Evolutionary conservation across 2,888 invertebrate genomes (phyloP).

Genomic region (Clostera curtula): DNA sequence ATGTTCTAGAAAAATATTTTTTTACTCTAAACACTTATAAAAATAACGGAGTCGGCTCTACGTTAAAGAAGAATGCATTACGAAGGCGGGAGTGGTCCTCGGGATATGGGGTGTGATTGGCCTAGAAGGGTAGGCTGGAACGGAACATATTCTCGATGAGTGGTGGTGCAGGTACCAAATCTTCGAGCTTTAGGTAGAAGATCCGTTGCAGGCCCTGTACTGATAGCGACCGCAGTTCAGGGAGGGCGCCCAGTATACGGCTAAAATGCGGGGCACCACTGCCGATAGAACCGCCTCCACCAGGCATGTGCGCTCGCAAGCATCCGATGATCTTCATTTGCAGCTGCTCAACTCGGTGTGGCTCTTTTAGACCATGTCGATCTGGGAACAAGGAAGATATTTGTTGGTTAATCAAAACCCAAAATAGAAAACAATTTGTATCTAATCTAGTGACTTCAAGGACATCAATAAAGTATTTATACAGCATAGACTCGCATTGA

Average conservation of each 20-base stretch:
- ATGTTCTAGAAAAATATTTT: constrained; percentile 66
- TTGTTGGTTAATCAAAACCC: not conserved
- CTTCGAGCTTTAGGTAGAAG: constrained; percentile 94
- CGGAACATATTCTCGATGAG: constrained; percentile 97
- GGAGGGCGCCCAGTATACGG: constrained; percentile 91
- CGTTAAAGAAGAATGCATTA: constrained; percentile 46
- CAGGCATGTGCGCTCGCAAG: constrained; percentile 95
- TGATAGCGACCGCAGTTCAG: constrained; percentile 93
- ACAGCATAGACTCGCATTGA: not conserved
- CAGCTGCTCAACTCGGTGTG: constrained; percentile 93
- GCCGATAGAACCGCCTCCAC: constrained; percentile 83
- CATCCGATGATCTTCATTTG: constrained; percentile 98
- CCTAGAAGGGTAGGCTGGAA: constrained; percentile 93
- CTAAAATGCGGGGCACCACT: constrained; percentile 96
- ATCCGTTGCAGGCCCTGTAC: constrained; percentile 96
- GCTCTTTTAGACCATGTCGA: constrained; percentile 93
- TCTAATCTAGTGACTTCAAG: no score
- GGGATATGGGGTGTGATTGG: constrained; percentile 25
- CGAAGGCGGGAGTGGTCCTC: constrained; percentile 67
- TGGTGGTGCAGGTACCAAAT: constrained; percentile 92
- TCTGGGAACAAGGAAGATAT: constrained; percentile 73
- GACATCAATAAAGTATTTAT: no score
- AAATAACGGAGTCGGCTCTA: constrained; percentile 69
- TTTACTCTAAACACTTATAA: constrained; percentile 65
- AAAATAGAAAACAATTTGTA: no score